Evolutionary conservation across 1,140 invertebrate genomes (phyloP).

Genomic region (Centruroides sculpturatus): DNA sequence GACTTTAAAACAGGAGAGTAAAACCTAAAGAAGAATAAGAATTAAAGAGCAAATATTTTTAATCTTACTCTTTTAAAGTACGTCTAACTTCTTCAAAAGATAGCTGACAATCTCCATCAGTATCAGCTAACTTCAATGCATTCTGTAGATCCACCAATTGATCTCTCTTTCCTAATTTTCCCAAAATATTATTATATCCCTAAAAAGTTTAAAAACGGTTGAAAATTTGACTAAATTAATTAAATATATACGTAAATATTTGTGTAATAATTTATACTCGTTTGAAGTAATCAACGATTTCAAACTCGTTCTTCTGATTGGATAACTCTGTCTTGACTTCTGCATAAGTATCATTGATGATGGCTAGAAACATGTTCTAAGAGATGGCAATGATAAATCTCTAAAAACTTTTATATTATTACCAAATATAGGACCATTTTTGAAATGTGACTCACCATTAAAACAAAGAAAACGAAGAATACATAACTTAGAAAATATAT

Average conservation of each 20-base stretch:
- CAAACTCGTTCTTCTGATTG: conserved; percentile 45
- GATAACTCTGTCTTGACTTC: conserved; percentile 55
- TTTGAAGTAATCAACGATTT: conserved; percentile 47
- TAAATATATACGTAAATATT: too few relatives aligned
- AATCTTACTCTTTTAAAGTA: conserved; percentile 32
- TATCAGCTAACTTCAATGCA: conserved; percentile 36
- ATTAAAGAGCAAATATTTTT: neutral
- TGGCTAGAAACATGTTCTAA: conserved; percentile 70
- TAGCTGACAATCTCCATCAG: conserved; percentile 33
- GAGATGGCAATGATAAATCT: too few relatives aligned
- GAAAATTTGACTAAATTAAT: too few relatives aligned
- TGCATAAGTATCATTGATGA: conserved; percentile 61
- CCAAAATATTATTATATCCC: conserved; percentile 38
- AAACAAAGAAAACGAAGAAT: conserved; percentile 65
- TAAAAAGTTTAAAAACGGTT: neutral
- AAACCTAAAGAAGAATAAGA: too few relatives aligned
- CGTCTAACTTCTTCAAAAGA: conserved; percentile 34
- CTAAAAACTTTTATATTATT: too few relatives aligned
- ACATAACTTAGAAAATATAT: conserved; percentile 63
- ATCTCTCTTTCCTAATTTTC: conserved; percentile 37
- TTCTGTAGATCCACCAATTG: conserved; percentile 41
- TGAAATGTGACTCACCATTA: conserved; percentile 38
- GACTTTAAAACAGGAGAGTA: too few relatives aligned
- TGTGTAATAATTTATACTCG: conserved; percentile 4
- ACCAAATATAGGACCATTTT: too few relatives aligned